Percentiles rank a stretch among this genome's conserved stretches.
Evolutionary conservation across 1,140 invertebrate genomes (phyloP).

Genomic region (Hydropsyche tenuis): DNA sequence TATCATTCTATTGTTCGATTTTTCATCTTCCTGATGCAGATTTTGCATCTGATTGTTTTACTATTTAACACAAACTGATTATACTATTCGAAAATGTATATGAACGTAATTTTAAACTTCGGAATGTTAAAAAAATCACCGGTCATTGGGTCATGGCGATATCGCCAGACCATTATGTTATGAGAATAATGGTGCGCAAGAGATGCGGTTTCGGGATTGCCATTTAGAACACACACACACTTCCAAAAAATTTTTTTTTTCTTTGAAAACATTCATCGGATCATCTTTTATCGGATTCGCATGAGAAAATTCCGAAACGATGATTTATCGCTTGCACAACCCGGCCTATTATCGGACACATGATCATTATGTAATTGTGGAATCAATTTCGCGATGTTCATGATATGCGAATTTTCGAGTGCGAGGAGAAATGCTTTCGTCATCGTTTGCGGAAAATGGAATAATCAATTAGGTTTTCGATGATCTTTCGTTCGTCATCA

Average conservation of each 20-base stretch:
- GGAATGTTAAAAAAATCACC: background rate
- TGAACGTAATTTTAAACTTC: too few relatives aligned
- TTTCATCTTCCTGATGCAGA: too few relatives aligned
- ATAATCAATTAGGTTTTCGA: background rate
- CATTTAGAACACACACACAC: background rate
- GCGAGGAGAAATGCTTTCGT: background rate
- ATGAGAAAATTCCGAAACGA: constrained; percentile 18
- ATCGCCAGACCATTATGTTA: background rate
- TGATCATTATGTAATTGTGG: background rate
- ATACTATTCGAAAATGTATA: too few relatives aligned
- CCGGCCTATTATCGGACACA: background rate
- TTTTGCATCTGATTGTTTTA: too few relatives aligned
- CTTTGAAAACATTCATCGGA: background rate
- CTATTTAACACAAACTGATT: too few relatives aligned
- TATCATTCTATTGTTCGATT: too few relatives aligned
- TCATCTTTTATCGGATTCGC: background rate
- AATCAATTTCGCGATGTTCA: background rate
- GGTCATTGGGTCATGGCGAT: constrained; percentile 7
- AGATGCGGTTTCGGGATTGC: constrained; percentile 14
- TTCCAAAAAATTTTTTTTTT: too few relatives aligned
- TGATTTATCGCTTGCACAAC: background rate
- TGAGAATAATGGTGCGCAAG: constrained; percentile 10
- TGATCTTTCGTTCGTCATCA: background rate
- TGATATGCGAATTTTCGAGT: too few relatives aligned
- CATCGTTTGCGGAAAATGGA: too few relatives aligned